A percentile compares a stretch with the other conserved stretches of the same genome.
phyloP scores from a whole-genome alignment of 2,888 invertebrate genomes.

The Hirtodrosophila confusa region DNA sequence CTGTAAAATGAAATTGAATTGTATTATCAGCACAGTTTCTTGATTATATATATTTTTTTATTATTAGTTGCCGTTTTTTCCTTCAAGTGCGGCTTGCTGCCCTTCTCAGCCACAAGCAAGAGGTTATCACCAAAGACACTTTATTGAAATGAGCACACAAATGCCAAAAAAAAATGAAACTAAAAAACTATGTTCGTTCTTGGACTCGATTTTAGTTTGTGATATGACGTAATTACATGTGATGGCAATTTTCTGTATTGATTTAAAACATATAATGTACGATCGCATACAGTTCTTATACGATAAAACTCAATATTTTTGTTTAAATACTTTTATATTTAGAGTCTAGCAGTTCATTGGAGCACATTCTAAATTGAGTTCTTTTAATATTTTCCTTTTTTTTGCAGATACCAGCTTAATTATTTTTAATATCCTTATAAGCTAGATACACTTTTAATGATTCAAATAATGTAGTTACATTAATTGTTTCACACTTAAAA shows the following conservation, averaged over 20 bases:
- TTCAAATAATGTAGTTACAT: too few relatives aligned
- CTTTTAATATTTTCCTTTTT: background rate
- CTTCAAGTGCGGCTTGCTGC: slow-evolving; percentile 22
- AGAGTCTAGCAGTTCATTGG: too few relatives aligned
- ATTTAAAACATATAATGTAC: too few relatives aligned
- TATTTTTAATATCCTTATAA: too few relatives aligned
- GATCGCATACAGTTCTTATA: background rate
- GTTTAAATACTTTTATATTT: background rate
- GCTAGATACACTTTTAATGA: too few relatives aligned
- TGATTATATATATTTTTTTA: slow-evolving; percentile 22
- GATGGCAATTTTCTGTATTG: background rate
- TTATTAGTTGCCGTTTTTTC: slow-evolving; percentile 31
- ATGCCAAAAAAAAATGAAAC: slow-evolving; percentile 58
- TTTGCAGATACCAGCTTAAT: too few relatives aligned
- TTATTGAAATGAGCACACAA: slow-evolving; percentile 47
- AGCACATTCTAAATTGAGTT: background rate
- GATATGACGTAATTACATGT: slow-evolving; percentile 54
- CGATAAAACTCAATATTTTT: too few relatives aligned
- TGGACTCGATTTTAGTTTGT: slow-evolving; percentile 32
- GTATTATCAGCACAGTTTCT: slow-evolving; percentile 59
- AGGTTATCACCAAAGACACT: slow-evolving; percentile 62
- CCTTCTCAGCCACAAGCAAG: slow-evolving; percentile 55
- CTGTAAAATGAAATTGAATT: slow-evolving; percentile 73
- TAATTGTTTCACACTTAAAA: too few relatives aligned
- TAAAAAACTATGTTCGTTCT: slow-evolving; percentile 37